Base-by-base conservation (phyloP, 2,888 invertebrate species). In the Gonocerus acuteangulatus region DNA sequence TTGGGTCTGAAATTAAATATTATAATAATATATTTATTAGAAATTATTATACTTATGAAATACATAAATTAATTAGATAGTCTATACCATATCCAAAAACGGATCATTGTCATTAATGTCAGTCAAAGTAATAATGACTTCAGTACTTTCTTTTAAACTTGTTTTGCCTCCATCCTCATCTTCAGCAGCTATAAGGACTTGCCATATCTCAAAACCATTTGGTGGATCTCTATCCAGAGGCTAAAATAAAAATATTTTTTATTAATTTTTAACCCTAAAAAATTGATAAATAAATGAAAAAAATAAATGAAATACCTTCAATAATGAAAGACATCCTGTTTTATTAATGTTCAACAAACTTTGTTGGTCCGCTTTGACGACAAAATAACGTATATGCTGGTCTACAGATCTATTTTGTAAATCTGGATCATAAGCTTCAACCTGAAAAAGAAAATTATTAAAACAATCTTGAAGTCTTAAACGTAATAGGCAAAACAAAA, bases 21-120 rank as follows among this genome's bases (percentile, higher is more conserved):
- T 15, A 64, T 47, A 42, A 7, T 9, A 13, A 42, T 7, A 42
- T 42, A 15, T 42, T 7, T 42, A 42, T 9, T 42, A 13, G 16
- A 9, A 4, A 2, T 15, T 9, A 13, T 42, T 42, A 42, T 7
- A 42, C 3, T 42, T 13, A 7, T 6, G 27, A 2, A 7, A 3
- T 13, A 7, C 13, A 42, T 42, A 9, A 9, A 39, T 9, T 16
- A 18, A 16, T 18, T 11, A 7, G 32, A 15, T 1, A 27, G 19
- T 7, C n/a, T n/a, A 42, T 47, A 57, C 57, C 57, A 57, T 88
- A 44, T 86, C 86, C 63, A 92, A 79, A 72, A 85, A 87, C 0
- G 96, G 96, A 0, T 90, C 88, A 73, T 96, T 95, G 73, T 97
- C 96, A 73, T 97, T 97, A 70, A 94, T 88, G 71, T 96, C 96